Percentiles rank a stretch among this genome's conserved stretches.
phyloP scores from a whole-genome alignment of 2,113 vertebrate species.

The Zapus hudsonius region DNA sequence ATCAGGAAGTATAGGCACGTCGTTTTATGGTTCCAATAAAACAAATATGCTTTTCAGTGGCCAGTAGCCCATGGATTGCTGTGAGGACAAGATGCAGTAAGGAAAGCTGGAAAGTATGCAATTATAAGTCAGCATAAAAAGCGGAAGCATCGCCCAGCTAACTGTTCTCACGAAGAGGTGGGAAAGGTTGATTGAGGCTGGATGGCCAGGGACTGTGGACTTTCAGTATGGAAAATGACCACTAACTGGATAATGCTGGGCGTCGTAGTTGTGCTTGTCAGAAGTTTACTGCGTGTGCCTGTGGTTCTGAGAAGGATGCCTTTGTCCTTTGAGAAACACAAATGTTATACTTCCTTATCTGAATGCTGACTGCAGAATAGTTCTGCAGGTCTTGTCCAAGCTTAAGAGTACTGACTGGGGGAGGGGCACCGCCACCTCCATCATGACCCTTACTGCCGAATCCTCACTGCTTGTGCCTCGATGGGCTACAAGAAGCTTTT shows the following conservation, averaged over 20 bases:
- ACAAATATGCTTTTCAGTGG: neutral
- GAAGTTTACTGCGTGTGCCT: neutral
- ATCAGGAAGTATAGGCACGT: neutral
- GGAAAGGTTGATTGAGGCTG: neutral
- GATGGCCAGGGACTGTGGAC: neutral
- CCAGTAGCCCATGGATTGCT: neutral
- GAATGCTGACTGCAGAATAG: neutral
- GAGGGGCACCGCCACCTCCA: neutral
- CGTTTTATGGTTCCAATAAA: neutral
- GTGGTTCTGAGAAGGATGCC: neutral
- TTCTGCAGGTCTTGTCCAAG: too few species aligned
- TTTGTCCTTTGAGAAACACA: slow-evolving; percentile 45
- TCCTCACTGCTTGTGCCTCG: neutral
- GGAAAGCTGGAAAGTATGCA: neutral
- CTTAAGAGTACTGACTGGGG: neutral
- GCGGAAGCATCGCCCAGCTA: neutral
- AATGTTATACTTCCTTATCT: slow-evolving; percentile 23
- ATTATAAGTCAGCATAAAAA: slow-evolving; percentile 29
- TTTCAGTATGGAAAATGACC: slow-evolving; percentile 3
- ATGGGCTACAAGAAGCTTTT: neutral
- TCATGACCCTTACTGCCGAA: neutral
- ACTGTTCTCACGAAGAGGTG: neutral
- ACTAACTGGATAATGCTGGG: neutral
- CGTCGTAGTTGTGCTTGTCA: neutral
- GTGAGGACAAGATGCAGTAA: neutral